Base-by-base conservation (phyloP, 2,113 vertebrate species). In the Psettodes erumei region DNA sequence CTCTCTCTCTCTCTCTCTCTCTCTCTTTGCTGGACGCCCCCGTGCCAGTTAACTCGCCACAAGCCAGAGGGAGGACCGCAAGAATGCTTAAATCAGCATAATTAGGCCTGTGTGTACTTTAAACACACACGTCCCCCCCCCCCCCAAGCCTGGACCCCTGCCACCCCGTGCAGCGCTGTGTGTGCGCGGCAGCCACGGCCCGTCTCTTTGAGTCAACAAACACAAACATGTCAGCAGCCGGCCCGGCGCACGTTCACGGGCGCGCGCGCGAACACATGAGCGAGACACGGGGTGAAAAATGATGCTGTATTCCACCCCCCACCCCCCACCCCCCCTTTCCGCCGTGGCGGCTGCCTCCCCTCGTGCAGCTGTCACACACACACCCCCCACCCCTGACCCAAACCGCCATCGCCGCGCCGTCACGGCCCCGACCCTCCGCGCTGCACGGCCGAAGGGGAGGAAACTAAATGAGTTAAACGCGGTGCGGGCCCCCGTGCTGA, bases 21-120 rank as follows among this genome's bases (percentile, higher is more conserved):
- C 79, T 7, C 78, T 78, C 84, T 69, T 74, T 78, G 89, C 81
- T 87, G 80, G 85, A 89, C 72, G 70, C 83, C 86, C 70, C 85
- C 76, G 80, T 86, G 84, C 89, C 90, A 89, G 89, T 92, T 92
- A 91, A 89, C 86, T 87, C 88, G 82, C 91, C 86, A 76, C 90
- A 91, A 93, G 90, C 90, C 88, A 88, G 80, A 88, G 91, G 88
- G 90, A 91, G 81, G 87, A 90, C 90, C 90, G 65, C 89, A 93
- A 92, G 89, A 92, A 90, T 92, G 89, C 88, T 91, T 93, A 90
- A 93, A 92, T 93, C 93, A 93, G 90, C 92, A 91, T 88, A 89
- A 90, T 90, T 91, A 92, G 86, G 88, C 86, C 79, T 83, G 87
- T 90, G 91, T 92, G 88, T 92, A 90, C 88, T 92, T 93, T 89